These are phyloP conservation scores for Desoria tigrina DNA, from an alignment of 2,888 invertebrate genomes.

Conservation along the genomic window DNA sequence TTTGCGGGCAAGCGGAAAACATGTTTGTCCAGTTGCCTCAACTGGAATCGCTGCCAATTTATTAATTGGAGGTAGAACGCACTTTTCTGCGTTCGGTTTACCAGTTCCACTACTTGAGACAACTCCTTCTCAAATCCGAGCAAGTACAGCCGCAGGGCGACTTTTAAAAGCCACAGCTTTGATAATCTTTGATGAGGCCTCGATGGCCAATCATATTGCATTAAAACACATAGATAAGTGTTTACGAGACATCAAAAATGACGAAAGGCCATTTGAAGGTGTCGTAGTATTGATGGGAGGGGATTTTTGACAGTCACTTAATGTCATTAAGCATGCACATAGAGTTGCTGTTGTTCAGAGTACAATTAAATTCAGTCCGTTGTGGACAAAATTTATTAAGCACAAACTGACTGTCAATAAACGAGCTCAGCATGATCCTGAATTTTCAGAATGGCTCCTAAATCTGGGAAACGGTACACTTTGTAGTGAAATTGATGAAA, in stretches of 20 bases:
- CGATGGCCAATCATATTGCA: conserved; percentile 50
- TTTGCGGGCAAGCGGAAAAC: conserved; percentile 4
- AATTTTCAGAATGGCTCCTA: conserved; percentile 38
- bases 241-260: conserved; percentile 44
- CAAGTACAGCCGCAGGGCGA: conserved; percentile 26
- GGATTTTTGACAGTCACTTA: conserved; percentile 24
- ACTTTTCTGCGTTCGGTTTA: conserved; percentile 53
- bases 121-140: conserved; percentile 39
- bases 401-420: conserved; percentile 31
- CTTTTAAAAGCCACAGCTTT: conserved; percentile 34
- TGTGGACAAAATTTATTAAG: conserved; percentile 24
- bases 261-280: conserved; percentile 36
- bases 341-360: conserved; percentile 29
- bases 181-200: conserved; percentile 54
- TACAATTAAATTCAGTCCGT: conserved; percentile 13
- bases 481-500: conserved; percentile 1
- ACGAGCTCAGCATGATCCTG: conserved; percentile 24
- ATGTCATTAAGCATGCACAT: conserved; percentile 28
- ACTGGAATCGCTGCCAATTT: conserved; percentile 49
- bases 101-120: conserved; percentile 37
- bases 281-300: conserved; percentile 35
- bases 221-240: conserved; percentile 50
- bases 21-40: conserved; percentile 36
- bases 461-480: conserved; percentile 35
- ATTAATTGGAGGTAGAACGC: conserved; percentile 52